These are phyloP conservation scores for Holothuria glaberrima DNA, from an alignment of 35 echinoderm and acorn worm species.

Conservation along the genomic window DNA sequence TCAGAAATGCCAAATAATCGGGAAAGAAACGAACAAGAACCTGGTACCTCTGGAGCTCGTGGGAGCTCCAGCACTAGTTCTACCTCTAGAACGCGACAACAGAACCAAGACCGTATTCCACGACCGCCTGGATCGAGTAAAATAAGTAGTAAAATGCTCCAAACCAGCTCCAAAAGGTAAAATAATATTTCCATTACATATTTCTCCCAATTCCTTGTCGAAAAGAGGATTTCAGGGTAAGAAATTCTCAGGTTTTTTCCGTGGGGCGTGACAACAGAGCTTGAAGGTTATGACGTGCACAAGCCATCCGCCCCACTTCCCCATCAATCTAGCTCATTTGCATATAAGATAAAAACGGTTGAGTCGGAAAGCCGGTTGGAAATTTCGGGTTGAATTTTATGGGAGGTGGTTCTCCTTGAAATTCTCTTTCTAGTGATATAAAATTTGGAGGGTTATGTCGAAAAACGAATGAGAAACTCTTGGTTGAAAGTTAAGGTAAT, in stretches of 20 bases:
- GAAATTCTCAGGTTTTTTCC: slow-evolving; percentile 21
- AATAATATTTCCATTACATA: slow-evolving; percentile 13
- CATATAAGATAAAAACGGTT: slow-evolving; percentile 60
- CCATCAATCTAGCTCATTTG: slow-evolving; percentile 60
- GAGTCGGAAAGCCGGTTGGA: background rate
- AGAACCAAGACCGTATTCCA: slow-evolving; percentile 54
- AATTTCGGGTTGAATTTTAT: background rate
- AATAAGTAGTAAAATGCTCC: slow-evolving; percentile 57
- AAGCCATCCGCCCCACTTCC: slow-evolving; percentile 58
- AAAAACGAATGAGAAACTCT: background rate
- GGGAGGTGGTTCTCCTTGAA: background rate
- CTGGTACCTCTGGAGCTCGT: slow-evolving; percentile 55
- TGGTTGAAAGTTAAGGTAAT: slow-evolving; percentile 40
- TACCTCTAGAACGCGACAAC: slow-evolving; percentile 53
- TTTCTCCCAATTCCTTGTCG: background rate
- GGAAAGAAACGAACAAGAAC: slow-evolving; percentile 54
- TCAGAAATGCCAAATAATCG: slow-evolving; percentile 65
- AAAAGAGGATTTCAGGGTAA: background rate
- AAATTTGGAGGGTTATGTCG: slow-evolving; percentile 3
- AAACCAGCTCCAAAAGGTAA: slow-evolving; percentile 59
- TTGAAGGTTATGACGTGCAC: slow-evolving; percentile 50
- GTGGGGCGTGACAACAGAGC: slow-evolving; percentile 47
- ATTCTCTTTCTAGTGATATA: slow-evolving; percentile 1
- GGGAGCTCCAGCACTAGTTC: slow-evolving; percentile 53
- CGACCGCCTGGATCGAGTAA: slow-evolving; percentile 59